Conservation (phyloP, 2,113 vertebrate genomes). For the Probosciger aterrimus region DNA sequence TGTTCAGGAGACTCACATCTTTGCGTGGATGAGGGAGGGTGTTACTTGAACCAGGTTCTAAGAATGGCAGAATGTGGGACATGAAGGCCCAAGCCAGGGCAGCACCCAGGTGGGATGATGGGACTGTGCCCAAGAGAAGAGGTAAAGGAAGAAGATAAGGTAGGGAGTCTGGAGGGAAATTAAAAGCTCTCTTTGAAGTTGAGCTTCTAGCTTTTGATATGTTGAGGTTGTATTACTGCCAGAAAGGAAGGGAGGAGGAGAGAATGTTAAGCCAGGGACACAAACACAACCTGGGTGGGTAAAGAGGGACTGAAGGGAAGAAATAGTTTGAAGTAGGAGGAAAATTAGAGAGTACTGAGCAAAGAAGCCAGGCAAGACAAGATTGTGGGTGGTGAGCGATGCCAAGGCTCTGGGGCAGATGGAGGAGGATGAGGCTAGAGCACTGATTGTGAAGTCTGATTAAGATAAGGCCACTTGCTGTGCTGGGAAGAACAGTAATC, state of each 20-base stretch:
- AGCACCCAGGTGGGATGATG: neutral
- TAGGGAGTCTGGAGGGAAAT: neutral
- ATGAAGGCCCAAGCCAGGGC: neutral
- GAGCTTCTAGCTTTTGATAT: neutral
- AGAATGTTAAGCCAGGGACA: neutral
- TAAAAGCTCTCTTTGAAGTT: neutral
- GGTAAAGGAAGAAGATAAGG: neutral
- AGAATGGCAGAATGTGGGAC: neutral
- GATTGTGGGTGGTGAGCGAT: neutral
- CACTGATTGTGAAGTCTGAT: neutral
- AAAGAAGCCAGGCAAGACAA: neutral
- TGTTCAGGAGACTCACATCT: neutral
- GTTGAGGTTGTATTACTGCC: neutral
- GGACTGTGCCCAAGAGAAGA: neutral
- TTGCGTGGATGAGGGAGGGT: neutral
- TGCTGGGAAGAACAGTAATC: neutral
- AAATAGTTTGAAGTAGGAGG: neutral
- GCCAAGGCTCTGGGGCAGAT: neutral
- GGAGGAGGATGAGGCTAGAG: neutral
- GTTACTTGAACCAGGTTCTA: neutral
- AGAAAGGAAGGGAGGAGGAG: constrained; percentile 20
- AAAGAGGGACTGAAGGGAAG: neutral
- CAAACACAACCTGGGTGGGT: neutral
- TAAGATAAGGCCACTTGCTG: constrained; percentile 1
- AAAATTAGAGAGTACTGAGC: constrained; percentile 4